Conservation (phyloP, 1,140 invertebrate genomes). For the Kradibia gibbosae region DNA sequence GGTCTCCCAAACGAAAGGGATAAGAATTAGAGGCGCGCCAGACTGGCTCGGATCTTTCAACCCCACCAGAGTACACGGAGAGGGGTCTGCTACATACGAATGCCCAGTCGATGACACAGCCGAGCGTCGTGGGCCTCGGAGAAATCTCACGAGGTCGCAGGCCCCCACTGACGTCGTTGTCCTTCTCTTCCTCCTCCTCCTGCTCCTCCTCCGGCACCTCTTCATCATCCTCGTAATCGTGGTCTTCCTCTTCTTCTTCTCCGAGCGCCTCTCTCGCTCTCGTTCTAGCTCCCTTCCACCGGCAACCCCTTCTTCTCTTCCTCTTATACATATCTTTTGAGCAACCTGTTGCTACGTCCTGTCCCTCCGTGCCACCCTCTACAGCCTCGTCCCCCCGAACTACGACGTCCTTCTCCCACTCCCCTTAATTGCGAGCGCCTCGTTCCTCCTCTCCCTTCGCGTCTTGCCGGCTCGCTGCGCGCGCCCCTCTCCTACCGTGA, state of each 20-base stretch:
- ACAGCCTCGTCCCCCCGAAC: constrained; percentile 33
- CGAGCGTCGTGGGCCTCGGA: constrained; percentile 31
- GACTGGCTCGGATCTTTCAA: not conserved
- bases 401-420: not conserved
- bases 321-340: constrained; percentile 13
- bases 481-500: not conserved
- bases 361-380: too few relatives aligned
- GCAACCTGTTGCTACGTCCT: constrained; percentile 65
- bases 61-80: not conserved
- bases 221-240: not conserved
- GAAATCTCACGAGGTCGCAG: constrained; percentile 54
- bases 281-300: not conserved
- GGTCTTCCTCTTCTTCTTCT: not conserved
- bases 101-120: constrained; percentile 37
- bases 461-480: not conserved
- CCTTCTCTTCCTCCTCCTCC: too few relatives aligned
- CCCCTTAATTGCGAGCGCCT: not conserved
- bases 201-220: not conserved
- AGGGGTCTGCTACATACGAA: constrained; percentile 23
- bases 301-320: not conserved
- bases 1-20: constrained; percentile 9
- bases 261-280: not conserved
- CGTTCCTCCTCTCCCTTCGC: constrained; percentile 9
- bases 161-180: constrained; percentile 17
- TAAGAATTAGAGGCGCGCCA: constrained; percentile 35